Base-by-base conservation (phyloP, 2,113 vertebrate genomes). In the Mesitornis unicolor region DNA sequence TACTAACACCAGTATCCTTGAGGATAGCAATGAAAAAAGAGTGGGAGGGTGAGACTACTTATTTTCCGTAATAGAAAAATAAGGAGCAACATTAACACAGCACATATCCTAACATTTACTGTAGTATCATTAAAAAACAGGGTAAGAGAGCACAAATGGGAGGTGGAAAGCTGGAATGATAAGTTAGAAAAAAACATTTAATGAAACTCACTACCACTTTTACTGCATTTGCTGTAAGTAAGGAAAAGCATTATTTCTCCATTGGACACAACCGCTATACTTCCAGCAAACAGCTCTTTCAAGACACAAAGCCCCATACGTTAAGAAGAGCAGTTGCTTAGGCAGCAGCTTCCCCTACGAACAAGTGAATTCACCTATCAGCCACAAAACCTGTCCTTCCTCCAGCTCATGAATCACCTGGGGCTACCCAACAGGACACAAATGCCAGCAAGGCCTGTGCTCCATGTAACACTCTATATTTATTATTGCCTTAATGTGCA, bases 401-500 rank as follows among this genome's bases (percentile, higher is more conserved):
- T 67, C 45, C 31, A 60, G 22, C 40, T 25, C 22, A 19, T 12
- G 24, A 54, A 33, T 33, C 50, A 40, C 7, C 16, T 38, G 59
- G 24, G 74, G 38, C 29, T 67, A 26, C 35, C 38, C 53, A 42
- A 28, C 15, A 29, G 22, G n/a, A 10, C 45, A 59, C 1, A 0
- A 89, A 16, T 0, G 0, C 42, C 25, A 53, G 53, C 47, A 61
- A 42, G 20, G 14, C 31, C 26, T 3, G 0, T 10, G 22, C 10
- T 77, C 64, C 56, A 36, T 22, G 25, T 11, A 21, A 26, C 35
- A 38, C 10, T 12, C 47, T 18, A 1, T n/a, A n/a, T n/a, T n/a
- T 31, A 22, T n/a, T 50, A 48, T 9, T 38, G 36, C 47, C 35
- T 33, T 24, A 42, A 48, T 0, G 1, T 4, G 8, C 33, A 50